Percentiles rank a stretch among this genome's conserved stretches.
These are phyloP conservation scores for Leptinotarsa peninsularis DNA, from an alignment of 2,888 invertebrate species.

Conservation along the genomic window DNA sequence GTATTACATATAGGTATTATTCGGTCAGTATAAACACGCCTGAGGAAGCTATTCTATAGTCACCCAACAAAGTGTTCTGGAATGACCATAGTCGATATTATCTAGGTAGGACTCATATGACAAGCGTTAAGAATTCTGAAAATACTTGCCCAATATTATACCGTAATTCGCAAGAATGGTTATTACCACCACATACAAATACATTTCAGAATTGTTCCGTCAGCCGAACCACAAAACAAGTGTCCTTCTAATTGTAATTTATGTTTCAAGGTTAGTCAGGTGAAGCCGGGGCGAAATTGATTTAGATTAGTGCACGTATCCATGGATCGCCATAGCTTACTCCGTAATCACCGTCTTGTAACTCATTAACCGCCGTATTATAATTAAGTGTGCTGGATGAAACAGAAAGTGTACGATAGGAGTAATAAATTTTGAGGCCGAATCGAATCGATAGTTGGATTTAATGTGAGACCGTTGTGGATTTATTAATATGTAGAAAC, in stretches of 20 bases:
- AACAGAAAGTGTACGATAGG: constrained; percentile 19
- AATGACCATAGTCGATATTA: too few relatives aligned
- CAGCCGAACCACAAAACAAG: neutral
- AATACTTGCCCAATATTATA: neutral
- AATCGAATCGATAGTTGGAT: constrained; percentile 27
- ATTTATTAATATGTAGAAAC: constrained; percentile 24
- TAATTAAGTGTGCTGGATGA: constrained; percentile 18
- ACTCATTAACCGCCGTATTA: constrained; percentile 15
- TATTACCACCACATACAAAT: neutral
- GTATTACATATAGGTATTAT: too few relatives aligned
- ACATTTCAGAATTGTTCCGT: neutral
- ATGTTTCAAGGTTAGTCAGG: constrained; percentile 2
- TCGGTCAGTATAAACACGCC: too few relatives aligned
- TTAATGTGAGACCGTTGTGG: constrained; percentile 24
- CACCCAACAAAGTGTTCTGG: too few relatives aligned
- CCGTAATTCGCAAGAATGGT: neutral
- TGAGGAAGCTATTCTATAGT: too few relatives aligned
- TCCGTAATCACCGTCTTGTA: constrained; percentile 14
- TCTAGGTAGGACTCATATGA: too few relatives aligned
- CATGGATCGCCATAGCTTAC: constrained; percentile 17
- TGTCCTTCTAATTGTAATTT: constrained; percentile 12
- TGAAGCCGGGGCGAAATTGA: constrained; percentile 12
- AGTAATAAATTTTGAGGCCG: constrained; percentile 25
- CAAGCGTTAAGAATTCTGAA: neutral
- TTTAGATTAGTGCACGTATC: constrained; percentile 15